These are phyloP conservation scores for Chaetorhynchus papuensis DNA, from an alignment of 2,113 vertebrate species.

Conservation along the genomic window DNA sequence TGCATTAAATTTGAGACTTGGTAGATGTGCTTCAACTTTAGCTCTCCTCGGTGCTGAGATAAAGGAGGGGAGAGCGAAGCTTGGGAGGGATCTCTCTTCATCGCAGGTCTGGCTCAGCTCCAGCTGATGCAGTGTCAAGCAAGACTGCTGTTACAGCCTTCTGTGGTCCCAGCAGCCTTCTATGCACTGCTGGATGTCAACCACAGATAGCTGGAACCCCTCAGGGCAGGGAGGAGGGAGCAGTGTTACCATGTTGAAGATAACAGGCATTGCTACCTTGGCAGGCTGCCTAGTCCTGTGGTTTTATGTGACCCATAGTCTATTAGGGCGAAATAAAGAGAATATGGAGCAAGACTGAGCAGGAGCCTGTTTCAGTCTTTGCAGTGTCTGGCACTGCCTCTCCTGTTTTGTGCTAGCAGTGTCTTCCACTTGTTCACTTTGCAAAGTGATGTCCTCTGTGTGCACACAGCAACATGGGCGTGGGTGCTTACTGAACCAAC, in stretches of 20 bases:
- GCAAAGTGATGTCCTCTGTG: not conserved
- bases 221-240: not conserved
- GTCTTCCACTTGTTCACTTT: not conserved
- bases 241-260: not conserved
- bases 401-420: not conserved
- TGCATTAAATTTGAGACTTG: not conserved
- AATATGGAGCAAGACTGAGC: not conserved
- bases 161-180: not conserved
- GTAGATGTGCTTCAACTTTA: not conserved
- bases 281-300: not conserved
- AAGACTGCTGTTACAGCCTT: not conserved
- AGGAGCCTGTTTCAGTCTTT: not conserved
- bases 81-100: not conserved
- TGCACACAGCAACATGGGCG: not conserved
- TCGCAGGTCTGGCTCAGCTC: not conserved
- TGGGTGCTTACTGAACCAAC: not conserved
- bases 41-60: not conserved
- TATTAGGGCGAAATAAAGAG: not conserved
- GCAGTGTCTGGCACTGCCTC: not conserved
- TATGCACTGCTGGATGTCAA: not conserved
- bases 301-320: not conserved
- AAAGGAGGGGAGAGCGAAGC: not conserved
- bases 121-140: not conserved
- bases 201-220: not conserved
- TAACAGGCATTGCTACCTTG: not conserved